Conservation (phyloP, 2,113 vertebrate species). For the Stigmatopora nigra region DNA sequence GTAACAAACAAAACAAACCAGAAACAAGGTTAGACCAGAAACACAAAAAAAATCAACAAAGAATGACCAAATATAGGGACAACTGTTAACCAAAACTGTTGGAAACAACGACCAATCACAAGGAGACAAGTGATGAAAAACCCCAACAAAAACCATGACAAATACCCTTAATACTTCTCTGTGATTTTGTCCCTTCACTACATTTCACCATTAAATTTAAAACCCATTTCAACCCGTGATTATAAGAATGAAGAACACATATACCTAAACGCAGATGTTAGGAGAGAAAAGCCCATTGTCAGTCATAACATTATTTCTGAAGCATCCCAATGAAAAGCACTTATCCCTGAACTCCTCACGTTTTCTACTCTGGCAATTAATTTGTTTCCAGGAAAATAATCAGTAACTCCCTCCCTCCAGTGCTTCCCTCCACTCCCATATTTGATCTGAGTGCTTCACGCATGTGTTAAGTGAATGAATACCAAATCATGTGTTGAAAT, state of each 20-base stretch:
- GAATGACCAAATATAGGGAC: no score
- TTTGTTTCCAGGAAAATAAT: slow-evolving; percentile 32
- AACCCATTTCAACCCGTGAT: not conserved
- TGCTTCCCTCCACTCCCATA: not conserved
- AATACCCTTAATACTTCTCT: no score
- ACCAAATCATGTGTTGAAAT: slow-evolving; percentile 23
- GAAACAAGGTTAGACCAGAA: no score
- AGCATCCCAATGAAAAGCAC: slow-evolving; percentile 10
- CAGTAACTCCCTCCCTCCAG: slow-evolving; percentile 19
- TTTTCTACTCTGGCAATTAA: slow-evolving; percentile 15
- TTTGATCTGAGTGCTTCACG: not conserved
- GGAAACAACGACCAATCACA: no score
- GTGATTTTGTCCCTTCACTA: no score
- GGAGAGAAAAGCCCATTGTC: not conserved
- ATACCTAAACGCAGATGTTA: not conserved
- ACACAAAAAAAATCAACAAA: no score
- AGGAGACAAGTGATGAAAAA: no score
- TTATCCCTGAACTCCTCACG: slow-evolving; percentile 19
- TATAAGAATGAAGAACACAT: not conserved
- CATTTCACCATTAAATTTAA: not conserved
- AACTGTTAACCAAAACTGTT: no score
- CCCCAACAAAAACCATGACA: no score
- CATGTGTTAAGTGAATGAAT: slow-evolving; percentile 16
- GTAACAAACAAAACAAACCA: no score
- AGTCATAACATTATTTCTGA: not conserved